Percentiles rank a stretch among this genome's conserved stretches.
phyloP scores from a whole-genome alignment of 1,140 invertebrate genomes.

The Mesaphorura yosii region DNA sequence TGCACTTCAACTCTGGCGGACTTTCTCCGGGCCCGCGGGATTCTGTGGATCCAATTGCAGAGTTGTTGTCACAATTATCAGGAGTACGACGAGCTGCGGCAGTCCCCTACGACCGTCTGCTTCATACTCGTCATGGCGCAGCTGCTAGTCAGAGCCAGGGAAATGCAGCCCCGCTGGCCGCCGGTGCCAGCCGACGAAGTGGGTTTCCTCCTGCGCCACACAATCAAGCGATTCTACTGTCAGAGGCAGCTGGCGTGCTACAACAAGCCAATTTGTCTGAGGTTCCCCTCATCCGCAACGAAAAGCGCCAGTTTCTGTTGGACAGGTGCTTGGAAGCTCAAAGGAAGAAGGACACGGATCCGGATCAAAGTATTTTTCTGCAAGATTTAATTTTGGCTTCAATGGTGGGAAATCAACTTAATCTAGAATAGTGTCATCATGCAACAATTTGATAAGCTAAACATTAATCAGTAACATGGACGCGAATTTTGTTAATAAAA shows the following conservation, averaged over 20 bases:
- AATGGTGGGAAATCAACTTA: too few species aligned
- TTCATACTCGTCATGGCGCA: constrained; percentile 30
- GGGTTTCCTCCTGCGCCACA: constrained; percentile 30
- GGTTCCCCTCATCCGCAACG: constrained; percentile 42
- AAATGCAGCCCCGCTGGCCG: constrained; percentile 79
- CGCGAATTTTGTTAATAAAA: too few species aligned
- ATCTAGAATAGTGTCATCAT: too few species aligned
- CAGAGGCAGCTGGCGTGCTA: constrained; percentile 30
- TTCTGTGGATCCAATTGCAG: constrained; percentile 85
- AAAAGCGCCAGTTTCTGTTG: constrained; percentile 29
- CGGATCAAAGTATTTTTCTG: constrained; percentile 55
- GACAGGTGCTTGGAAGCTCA: constrained; percentile 48
- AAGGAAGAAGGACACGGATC: constrained; percentile 44
- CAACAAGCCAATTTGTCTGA: constrained; percentile 41
- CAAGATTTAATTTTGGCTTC: constrained; percentile 55
- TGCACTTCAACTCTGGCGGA: constrained; percentile 49
- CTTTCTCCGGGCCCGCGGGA: constrained; percentile 63
- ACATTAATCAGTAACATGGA: too few species aligned
- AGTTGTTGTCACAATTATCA: constrained; percentile 81
- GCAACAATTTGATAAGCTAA: too few species aligned
- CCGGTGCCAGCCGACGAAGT: constrained; percentile 49
- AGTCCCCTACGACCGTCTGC: constrained; percentile 28
- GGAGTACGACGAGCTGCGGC: constrained; percentile 44
- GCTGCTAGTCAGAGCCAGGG: constrained; percentile 45
- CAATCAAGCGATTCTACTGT: constrained; percentile 21